These are phyloP conservation scores for Cremastinae sp. DNA, from an alignment of 2,888 invertebrate genomes.

Conservation along the genomic window DNA sequence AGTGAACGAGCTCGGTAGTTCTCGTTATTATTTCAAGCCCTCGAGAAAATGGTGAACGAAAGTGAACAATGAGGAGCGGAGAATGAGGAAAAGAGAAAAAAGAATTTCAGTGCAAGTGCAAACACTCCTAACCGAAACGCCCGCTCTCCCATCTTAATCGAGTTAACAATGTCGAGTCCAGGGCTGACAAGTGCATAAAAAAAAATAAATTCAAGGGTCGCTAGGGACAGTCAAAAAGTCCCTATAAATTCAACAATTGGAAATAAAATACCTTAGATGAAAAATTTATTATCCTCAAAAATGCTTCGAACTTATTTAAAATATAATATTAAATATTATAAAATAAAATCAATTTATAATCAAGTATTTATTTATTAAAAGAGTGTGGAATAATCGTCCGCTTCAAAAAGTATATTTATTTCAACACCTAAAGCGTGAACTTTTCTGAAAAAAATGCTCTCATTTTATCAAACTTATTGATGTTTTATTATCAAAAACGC, in stretches of 20 bases:
- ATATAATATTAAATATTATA: too few relatives aligned
- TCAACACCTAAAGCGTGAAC: too few relatives aligned
- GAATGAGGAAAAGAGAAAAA: neutral
- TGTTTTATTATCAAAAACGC: too few relatives aligned
- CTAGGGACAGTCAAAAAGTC: neutral
- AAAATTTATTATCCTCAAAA: too few relatives aligned
- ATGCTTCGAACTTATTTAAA: too few relatives aligned
- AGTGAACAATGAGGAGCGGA: neutral
- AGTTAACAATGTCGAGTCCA: neutral
- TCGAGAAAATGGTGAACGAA: slow-evolving; percentile 14
- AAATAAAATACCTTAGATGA: neutral
- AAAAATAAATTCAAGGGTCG: neutral
- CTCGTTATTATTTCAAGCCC: slow-evolving; percentile 13
- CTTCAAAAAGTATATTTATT: too few relatives aligned
- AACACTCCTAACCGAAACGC: slow-evolving; percentile 1
- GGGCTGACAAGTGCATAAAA: neutral
- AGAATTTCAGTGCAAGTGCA: neutral
- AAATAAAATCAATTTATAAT: too few relatives aligned
- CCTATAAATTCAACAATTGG: too few relatives aligned
- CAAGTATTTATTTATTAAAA: too few relatives aligned
- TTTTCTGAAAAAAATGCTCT: too few relatives aligned
- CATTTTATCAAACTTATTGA: too few relatives aligned
- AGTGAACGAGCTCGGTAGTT: neutral
- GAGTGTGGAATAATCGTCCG: too few relatives aligned
- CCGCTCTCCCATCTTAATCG: neutral